Evolutionary conservation across 2,797 vertebrate species (phyloP), one percentile per base, ranked within the genome.

Genomic region (Sebastes kiyomatsui): DNA sequence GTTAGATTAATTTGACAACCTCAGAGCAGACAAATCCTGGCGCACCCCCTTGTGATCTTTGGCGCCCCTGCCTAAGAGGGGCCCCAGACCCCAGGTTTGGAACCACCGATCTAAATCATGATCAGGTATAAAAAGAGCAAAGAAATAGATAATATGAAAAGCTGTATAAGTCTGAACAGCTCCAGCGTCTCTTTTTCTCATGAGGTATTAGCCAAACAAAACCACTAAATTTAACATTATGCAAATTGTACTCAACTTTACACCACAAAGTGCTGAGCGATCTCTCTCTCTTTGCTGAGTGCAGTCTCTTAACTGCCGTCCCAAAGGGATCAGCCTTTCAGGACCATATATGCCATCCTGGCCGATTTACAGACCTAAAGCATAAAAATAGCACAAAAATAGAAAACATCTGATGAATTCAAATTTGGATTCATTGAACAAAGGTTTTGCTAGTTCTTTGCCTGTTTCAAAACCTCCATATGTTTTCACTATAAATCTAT

Each of bases 321-420:
- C 67, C 3, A 0, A 11, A 11, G 54, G 61, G 81, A 76, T 81
- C 66, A 68, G 72, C 67, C 68, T 59, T 72, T 82, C 66, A 67
- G 67, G 66, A 72, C 23, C 25, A 20, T 25, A 16, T 2, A 1
- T 27, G 49, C 2, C 66, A 56, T 79, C 12, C 42, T 13, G 5
- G 27, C 52, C 7, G 54, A 56, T 72, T 74, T 18, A 52, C 56
- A 55, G 52, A 59, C 22, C 16, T 12, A 28, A 46, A 56, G 22
- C 9, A 59, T 6, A 62, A 72, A 75, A 74, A 27, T 8, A 52
- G 28, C 22, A 27, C n/a, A 54, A 67, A 65, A 70, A 58, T n/a
- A 55, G 22, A 62, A 27, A 70, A 65, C 4, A 66, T 49, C 28
- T 58, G 12, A 80, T 49, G 18, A 56, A 65, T 54, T 60, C 46